These are phyloP conservation scores for Choloepus hoffmanni DNA, from an alignment of 2,113 vertebrate genomes.

Conservation along the genomic window DNA sequence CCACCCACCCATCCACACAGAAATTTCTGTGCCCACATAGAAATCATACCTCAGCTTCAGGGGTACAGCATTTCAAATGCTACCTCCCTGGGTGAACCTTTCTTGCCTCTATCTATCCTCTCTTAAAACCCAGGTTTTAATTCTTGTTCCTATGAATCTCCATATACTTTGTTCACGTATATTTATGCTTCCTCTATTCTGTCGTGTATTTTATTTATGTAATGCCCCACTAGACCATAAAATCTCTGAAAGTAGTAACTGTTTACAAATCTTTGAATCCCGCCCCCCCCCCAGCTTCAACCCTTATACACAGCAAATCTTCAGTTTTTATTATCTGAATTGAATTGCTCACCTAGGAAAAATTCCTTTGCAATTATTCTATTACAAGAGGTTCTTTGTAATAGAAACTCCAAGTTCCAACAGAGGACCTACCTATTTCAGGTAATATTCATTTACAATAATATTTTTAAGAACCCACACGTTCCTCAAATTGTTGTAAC, in stretches of 20 bases:
- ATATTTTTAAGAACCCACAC: neutral
- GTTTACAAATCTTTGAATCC: constrained; percentile 3
- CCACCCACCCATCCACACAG: neutral
- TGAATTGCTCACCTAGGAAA: neutral
- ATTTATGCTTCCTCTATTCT: neutral
- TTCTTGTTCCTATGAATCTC: neutral
- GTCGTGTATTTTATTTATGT: neutral
- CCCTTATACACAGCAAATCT: neutral
- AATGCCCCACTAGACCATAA: neutral
- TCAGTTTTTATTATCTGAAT: neutral
- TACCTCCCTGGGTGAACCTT: neutral
- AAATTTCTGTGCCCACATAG: neutral
- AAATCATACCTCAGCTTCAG: neutral
- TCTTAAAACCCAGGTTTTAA: neutral
- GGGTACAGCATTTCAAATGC: neutral
- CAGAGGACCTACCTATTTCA: neutral
- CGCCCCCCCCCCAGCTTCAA: neutral
- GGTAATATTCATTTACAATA: neutral
- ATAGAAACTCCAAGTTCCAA: neutral
- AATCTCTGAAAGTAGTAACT: neutral
- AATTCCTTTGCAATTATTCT: constrained; percentile 1
- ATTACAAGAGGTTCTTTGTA: neutral
- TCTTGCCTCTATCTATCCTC: neutral
- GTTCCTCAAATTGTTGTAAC: constrained; percentile 33
- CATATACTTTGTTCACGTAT: neutral